A percentile compares a stretch with the other conserved stretches of the same genome.
Evolutionary conservation across 1,140 invertebrate genomes (phyloP).

Genomic region (Dreissena rostriformis): DNA sequence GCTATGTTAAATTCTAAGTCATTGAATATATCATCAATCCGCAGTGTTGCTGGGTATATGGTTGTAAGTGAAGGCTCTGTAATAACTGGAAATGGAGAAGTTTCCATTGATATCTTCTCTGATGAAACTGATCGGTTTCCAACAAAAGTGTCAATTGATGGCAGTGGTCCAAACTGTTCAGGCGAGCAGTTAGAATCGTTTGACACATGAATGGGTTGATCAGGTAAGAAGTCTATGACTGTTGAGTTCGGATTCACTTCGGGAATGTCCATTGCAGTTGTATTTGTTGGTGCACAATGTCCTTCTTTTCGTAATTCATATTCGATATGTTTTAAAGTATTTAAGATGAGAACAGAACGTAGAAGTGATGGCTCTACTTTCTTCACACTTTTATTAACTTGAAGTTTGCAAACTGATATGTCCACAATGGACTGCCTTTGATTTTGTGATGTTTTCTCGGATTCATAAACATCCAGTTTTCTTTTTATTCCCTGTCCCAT

Average conservation of each 20-base stretch:
- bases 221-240: conserved; percentile 47
- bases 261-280: conserved; percentile 60
- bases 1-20: conserved; percentile 79
- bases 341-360: conserved; percentile 96
- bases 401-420: conserved; percentile 95
- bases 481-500: conserved; percentile 67
- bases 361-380: conserved; percentile 91
- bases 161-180: conserved; percentile 54
- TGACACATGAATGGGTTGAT: neutral
- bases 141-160: conserved; percentile 69
- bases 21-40: conserved; percentile 77
- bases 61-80: conserved; percentile 39
- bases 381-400: conserved; percentile 84
- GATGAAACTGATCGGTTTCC: conserved; percentile 18
- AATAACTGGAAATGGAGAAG: conserved; percentile 22
- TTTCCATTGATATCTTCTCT: conserved; percentile 10
- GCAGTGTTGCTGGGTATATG: conserved; percentile 37
- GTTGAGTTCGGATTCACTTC: conserved; percentile 45
- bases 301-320: conserved; percentile 93
- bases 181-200: neutral
- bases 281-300: conserved; percentile 68
- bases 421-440: conserved; percentile 94
- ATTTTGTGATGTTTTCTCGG: conserved; percentile 55
- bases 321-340: conserved; percentile 94
- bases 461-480: conserved; percentile 69